A percentile compares a stretch with the other conserved stretches of the same genome.
These are phyloP conservation scores for Anoplius nigerrimus DNA, from an alignment of 2,888 invertebrate genomes.

Conservation along the genomic window DNA sequence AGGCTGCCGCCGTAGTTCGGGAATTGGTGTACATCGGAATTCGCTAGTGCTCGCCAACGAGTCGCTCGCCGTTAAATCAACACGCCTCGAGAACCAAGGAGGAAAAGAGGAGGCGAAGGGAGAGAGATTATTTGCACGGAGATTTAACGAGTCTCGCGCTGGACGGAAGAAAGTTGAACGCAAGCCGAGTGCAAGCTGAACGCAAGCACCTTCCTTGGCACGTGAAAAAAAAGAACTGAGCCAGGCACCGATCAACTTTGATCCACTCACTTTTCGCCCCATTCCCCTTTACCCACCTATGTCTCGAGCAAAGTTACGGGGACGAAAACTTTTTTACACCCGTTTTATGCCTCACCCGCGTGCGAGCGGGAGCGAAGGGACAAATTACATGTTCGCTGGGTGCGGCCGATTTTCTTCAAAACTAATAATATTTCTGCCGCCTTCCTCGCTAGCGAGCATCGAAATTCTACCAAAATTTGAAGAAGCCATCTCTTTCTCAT, in stretches of 20 bases:
- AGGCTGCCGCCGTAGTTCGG: no score
- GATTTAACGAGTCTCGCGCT: conserved; percentile 72
- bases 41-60: conserved; percentile 55
- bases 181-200: no score
- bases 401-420: neutral
- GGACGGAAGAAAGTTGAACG: no score
- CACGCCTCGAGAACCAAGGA: conserved; percentile 39
- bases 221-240: neutral
- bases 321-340: conserved; percentile 70
- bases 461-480: no score
- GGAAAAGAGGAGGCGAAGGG: conserved; percentile 3
- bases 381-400: neutral
- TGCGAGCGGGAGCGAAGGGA: neutral
- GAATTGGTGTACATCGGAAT: no score
- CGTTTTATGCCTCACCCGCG: conserved; percentile 67
- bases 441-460: no score
- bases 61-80: conserved; percentile 72
- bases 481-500: no score
- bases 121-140: conserved; percentile 70
- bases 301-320: conserved; percentile 62
- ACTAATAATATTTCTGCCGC: no score
- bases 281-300: conserved; percentile 50
- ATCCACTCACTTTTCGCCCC: neutral
- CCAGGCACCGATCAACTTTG: conserved; percentile 8
- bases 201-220: conserved; percentile 52